A percentile compares a stretch with the other conserved stretches of the same genome.
Evolutionary conservation across 1,140 invertebrate genomes (phyloP).

Genomic region (Cecropterus lyciades): DNA sequence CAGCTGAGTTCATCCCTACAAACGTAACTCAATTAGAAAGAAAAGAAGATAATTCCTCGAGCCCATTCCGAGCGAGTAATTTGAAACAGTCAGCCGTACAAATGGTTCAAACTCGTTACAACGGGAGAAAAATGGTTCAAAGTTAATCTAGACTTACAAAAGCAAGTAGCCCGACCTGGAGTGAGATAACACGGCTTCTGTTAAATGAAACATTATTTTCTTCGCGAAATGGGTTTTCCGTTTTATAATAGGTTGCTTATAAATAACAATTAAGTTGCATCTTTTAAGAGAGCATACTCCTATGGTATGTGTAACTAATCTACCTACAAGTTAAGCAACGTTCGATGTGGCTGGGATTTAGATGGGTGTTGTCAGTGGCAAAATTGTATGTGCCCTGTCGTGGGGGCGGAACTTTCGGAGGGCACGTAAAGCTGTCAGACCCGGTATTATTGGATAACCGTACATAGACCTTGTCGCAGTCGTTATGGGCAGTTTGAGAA

Average conservation of each 20-base stretch:
- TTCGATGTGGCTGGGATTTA: too few species aligned
- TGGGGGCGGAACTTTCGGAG: too few species aligned
- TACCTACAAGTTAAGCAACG: too few species aligned
- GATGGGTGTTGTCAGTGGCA: too few species aligned
- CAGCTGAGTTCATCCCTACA: background rate
- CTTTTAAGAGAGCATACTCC: too few species aligned
- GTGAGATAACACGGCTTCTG: conserved; percentile 14
- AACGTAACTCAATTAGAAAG: conserved; percentile 17
- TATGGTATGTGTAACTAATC: too few species aligned
- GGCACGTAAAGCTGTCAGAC: too few species aligned
- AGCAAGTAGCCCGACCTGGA: conserved; percentile 8
- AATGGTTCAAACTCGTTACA: conserved; percentile 25
- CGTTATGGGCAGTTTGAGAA: too few species aligned
- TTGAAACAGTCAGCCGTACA: conserved; percentile 18
- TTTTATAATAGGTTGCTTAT: background rate
- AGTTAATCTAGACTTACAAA: conserved; percentile 25
- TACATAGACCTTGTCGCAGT: too few species aligned
- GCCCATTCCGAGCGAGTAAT: conserved; percentile 17
- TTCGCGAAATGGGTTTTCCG: conserved; percentile 7
- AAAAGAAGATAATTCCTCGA: conserved; percentile 6
- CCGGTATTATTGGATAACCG: too few species aligned
- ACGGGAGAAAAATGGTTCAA: conserved; percentile 18
- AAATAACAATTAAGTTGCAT: too few species aligned
- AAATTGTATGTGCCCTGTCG: too few species aligned
- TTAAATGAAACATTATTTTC: conserved; percentile 15